These are phyloP conservation scores for Eupithecia pulchellata DNA, from an alignment of 2,888 invertebrate species.

Conservation along the genomic window DNA sequence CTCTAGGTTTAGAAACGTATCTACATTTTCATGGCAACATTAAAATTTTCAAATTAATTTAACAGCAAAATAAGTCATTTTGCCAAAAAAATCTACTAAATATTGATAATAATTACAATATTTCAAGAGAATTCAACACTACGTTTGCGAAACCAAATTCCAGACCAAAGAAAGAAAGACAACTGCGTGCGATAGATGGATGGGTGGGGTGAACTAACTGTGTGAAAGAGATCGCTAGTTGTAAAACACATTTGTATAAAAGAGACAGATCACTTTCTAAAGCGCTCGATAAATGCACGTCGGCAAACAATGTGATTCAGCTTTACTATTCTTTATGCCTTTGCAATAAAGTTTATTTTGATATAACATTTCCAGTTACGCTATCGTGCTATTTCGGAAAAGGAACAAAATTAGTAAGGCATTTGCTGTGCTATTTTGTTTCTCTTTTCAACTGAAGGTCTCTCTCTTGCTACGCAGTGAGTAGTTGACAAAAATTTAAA, in stretches of 20 bases:
- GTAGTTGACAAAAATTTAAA: neutral
- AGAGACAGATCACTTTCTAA: constrained; percentile 61
- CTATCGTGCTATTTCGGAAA: neutral
- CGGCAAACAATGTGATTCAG: constrained; percentile 28
- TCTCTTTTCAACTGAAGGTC: neutral
- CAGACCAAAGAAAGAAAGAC: constrained; percentile 59
- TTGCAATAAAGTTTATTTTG: constrained; percentile 16
- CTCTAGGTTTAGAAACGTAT: too few relatives aligned
- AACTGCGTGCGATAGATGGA: constrained; percentile 44
- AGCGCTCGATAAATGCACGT: constrained; percentile 57
- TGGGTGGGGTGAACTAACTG: constrained; percentile 62
- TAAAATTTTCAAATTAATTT: neutral
- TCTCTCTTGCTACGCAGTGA: neutral
- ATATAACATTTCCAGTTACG: neutral
- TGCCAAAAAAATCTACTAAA: neutral
- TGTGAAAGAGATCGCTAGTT: constrained; percentile 47
- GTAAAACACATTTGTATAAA: constrained; percentile 44
- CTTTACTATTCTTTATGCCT: constrained; percentile 12
- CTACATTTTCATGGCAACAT: constrained; percentile 33
- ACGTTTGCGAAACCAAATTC: constrained; percentile 62
- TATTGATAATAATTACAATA: constrained; percentile 10
- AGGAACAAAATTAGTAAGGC: constrained; percentile 1
- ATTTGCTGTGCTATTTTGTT: neutral
- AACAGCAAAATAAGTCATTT: neutral
- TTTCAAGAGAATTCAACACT: constrained; percentile 46